Base-by-base conservation (phyloP, 2,113 vertebrate species). In the Lepidiolamprologus cunningtoni region DNA sequence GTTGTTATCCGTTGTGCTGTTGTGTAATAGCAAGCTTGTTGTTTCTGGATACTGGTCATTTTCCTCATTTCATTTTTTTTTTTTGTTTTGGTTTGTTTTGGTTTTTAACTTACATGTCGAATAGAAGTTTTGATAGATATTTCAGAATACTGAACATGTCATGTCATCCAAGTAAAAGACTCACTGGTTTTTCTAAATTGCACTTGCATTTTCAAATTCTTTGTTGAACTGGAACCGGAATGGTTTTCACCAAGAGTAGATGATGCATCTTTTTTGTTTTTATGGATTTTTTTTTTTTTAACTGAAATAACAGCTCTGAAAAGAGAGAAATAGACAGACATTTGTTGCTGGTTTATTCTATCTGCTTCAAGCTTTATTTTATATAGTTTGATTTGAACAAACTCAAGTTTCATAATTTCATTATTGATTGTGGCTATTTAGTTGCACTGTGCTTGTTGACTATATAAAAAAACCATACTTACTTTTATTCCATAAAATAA, bases 251-350 rank as follows among this genome's bases (percentile, higher is more conserved):
- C 8, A 45, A 73, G n/a, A 73, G 19, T 71, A 16, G 66, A 21
- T 42, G 66, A 23, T 71, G 37, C 12, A 14, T 68, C 11, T 13
- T 66, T 37, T 66, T 66, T 21, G 12, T 21, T 23, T 21, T 37
- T 12, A 63, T 1, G 0, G 9, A 23, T 35, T 31, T 17, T 3
- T n/a, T 37, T 3, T 17, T 37, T 35, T 40, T 68, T 14, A 2
- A 9, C 5, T 45, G 8, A 73, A 73, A 73, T 73, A 73, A 17
- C 2, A 40, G 7, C 4, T 9, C 5, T 63, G 16, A 63, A 35
- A 35, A 19, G 28, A 9, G 8, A 71, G 66, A 71, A 16, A 23
- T 71, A 9, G 63, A 14, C 11, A 14, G n/a, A 14, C 21, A 23
- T 23, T 40, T 71, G 12, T 14, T 4, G 19, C 37, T 4, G 12